Evolutionary conservation across 2,113 vertebrate genomes (phyloP).

Genomic region (Opisthocomus hoazin): DNA sequence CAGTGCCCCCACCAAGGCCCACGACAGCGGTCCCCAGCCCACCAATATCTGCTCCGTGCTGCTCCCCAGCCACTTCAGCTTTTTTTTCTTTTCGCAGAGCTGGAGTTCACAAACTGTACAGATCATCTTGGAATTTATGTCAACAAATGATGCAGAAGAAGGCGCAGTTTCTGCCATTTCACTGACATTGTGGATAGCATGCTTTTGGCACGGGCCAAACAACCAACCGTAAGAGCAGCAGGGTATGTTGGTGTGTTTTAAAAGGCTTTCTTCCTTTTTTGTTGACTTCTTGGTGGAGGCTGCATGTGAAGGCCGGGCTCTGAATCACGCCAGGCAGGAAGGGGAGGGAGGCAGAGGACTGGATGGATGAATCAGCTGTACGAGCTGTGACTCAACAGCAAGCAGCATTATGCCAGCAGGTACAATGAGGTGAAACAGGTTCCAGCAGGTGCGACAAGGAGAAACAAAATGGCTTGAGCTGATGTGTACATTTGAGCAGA

Average conservation of each 20-base stretch:
- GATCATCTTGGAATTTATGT: neutral
- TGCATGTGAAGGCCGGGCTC: neutral
- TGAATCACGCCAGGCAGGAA: neutral
- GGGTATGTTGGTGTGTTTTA: neutral
- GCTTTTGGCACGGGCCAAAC: neutral
- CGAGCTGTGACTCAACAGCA: neutral
- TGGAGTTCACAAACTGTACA: neutral
- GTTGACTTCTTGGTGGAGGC: neutral
- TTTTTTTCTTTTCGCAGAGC: neutral
- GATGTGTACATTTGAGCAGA: neutral
- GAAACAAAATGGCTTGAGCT: neutral
- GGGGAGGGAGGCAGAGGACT: neutral
- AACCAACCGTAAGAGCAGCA: fast-evolving
- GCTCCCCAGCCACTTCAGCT: fast-evolving
- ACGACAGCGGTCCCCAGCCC: neutral
- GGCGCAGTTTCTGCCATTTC: neutral
- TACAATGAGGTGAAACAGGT: neutral
- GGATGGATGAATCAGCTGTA: neutral
- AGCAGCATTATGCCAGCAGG: neutral
- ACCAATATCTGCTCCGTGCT: neutral
- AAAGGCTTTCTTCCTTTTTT: neutral
- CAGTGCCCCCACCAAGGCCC: too few species aligned
- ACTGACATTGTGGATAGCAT: neutral
- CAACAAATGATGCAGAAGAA: neutral
- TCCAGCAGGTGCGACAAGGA: neutral